Base-by-base conservation (phyloP, 2,113 vertebrate genomes). In the Myiagra hebetior region DNA sequence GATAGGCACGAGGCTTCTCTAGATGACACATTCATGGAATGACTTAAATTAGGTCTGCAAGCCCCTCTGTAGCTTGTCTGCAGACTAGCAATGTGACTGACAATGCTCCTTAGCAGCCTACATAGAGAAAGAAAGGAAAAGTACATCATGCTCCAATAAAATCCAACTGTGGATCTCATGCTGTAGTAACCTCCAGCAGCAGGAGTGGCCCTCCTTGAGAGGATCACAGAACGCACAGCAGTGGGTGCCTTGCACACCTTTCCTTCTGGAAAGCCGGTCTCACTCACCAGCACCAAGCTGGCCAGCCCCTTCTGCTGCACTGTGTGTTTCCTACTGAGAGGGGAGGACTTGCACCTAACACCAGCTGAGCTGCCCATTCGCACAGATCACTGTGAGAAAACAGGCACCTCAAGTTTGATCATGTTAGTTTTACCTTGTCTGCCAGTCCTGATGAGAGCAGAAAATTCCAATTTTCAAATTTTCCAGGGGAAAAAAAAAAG, bases 341-440 rank as follows among this genome's bases (percentile, higher is more conserved):
- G 9, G 28, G 7, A 76, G 20, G 18, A 52, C 39, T 23, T 16
- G 15, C 13, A 82, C 4, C 26, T 22, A 42, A 52, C 4, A 8
- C 8, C 1, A 0, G 23, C 11, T 33, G 7, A 79, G 22, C 50
- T 57, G 59, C 14, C 62, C 7, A 1, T 35, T 35, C 1, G 1
- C 20, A 75, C 47, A 57, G 37, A 53, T 41, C 50, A 21, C 37
- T 12, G 35, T 7, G 41, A 62, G 22, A 41, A 35, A 78, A 81
- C 0, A 31, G 13, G 31, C 37, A 79, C 14, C 44, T 60, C n/a
- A 39, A 11, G 19, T 8, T 37, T 41, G 42, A 33, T 19, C 68
- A 30, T 5, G 5, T 18, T 23, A 68, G 11, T 53, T 75, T 52
- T 56, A 73, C 27, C 2, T 23, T 60, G 17, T 13, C 46, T 85